Percentiles rank a stretch among this genome's conserved stretches.
Conservation (phyloP, 2,888 invertebrate genomes). For the Diloba caeruleocephala region DNA sequence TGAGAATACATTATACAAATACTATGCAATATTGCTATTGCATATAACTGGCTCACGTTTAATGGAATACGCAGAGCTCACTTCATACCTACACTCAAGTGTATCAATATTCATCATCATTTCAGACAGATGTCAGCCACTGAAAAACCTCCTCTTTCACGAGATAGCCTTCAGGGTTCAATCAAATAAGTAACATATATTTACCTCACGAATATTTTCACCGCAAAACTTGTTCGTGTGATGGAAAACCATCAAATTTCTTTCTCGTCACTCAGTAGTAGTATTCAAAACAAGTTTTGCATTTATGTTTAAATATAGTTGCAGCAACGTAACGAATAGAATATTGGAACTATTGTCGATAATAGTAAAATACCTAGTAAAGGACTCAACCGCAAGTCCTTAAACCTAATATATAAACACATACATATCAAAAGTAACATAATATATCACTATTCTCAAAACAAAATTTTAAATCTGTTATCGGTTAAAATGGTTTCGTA, state of each 20-base stretch:
- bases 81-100: conserved; percentile 17
- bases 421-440: no score
- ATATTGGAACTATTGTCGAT: no score
- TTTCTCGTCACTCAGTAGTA: conserved; percentile 2
- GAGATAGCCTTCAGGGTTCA: conserved; percentile 27
- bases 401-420: no score
- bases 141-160: conserved; percentile 44
- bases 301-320: conserved; percentile 7
- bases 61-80: background rate
- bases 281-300: conserved; percentile 6
- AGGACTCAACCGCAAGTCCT: no score
- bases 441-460: no score
- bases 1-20: no score
- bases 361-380: no score
- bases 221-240: conserved; percentile 22
- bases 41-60: background rate
- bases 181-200: conserved; percentile 43
- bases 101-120: conserved; percentile 39
- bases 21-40: background rate
- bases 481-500: no score
- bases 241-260: conserved; percentile 24
- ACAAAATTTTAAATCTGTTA: no score
- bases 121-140: conserved; percentile 27
- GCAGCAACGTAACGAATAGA: no score
- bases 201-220: conserved; percentile 33